Evolutionary conservation across 2,113 vertebrate genomes (phyloP), one percentile per base, ranked within the genome.

Genomic region (Penelope pileata): DNA sequence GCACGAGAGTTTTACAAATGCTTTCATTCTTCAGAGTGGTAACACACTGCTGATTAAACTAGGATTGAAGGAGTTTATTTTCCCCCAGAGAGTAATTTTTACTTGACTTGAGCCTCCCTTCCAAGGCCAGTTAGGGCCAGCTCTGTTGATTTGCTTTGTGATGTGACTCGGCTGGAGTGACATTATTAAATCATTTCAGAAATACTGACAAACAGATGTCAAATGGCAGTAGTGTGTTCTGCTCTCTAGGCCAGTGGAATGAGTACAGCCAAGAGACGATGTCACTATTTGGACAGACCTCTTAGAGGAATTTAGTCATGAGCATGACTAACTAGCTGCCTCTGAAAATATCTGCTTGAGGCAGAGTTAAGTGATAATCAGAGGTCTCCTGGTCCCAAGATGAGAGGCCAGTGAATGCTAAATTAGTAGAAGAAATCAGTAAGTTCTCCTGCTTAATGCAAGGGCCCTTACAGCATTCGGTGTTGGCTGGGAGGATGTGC

Each of bases 41-140:
- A 94, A 95, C 63, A 30, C 12, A 1, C 59, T 77, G 47, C 80
- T 91, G 91, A 83, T 96, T 95, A 91, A 93, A 94, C 48, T 58
- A 75, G 91, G 43, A 76, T 83, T 93, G 87, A 56, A 92, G 64
- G 62, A 67, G 43, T 69, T 97, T 79, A 67, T 96, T 94, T 93
- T 90, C 40, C 93, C 66, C 81, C 13, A 26, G 93, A 67, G 93
- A 19, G 83, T 86, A 40, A 80, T 92, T 92, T 85, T 75, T 63
- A 47, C 54, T 94, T 68, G 34, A 60, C 56, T 93, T 89, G 14
- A 83, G 40, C 45, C 59, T 95, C 73, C 92, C 58, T 93, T 92
- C 86, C 64, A 86, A 94, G 83, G 73, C 88, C 48, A 64, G 79
- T 53, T 66, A 73, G 64, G 83, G 80, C 83, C 92, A 89, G 45